Base-by-base conservation (phyloP, 2,797 vertebrate genomes). In the Galaxias olidus region DNA sequence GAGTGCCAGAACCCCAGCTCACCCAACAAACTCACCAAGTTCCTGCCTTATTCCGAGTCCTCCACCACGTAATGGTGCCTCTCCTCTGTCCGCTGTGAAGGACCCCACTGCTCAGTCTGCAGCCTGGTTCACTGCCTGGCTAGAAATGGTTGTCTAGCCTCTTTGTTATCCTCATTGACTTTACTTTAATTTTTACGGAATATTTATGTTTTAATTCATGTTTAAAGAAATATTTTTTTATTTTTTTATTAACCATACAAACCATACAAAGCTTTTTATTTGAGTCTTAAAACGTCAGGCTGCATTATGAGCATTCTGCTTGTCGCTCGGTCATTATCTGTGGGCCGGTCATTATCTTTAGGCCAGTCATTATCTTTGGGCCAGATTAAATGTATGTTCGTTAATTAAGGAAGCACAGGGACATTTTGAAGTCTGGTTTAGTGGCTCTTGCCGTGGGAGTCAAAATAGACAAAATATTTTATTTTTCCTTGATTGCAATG, bases 21-120 rank as follows among this genome's bases (percentile, higher is more conserved):
- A 0, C 91, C 93, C 0, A 88, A 73, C 78, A 96, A 91, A 81
- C 85, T 94, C 11, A 89, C 95, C 76, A 98, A 91, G 79, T 97
- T 98, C n/a, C 86, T 96, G 66, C 94, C 94, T 0, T 96, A 95
- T 20, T 64, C 89, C 0, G 95, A 97, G 10, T 86, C 91, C 13
- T 94, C 90, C 0, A 85, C 45, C 75, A 90, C 88, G 61, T 91
- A 81, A 81, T 43, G 60, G 44, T 48, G 5, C 43, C 41, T 13
- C 11, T 20, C 50, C 43, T 6, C 53, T 43, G 15, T 10, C 52
- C 44, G 14, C 15, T 30, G 11, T 10, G 20, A 48, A 59, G 43
- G 65, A 43, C 4, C 62, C 14, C 44, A 30, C 30, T 30, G 30
- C 20, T 9, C 63, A 10, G 61, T 69, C 63, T 63, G 56, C 19